Evolutionary conservation across 2,797 vertebrate species (phyloP), one percentile per base, ranked within the genome.

Genomic region (Florisuga fusca): DNA sequence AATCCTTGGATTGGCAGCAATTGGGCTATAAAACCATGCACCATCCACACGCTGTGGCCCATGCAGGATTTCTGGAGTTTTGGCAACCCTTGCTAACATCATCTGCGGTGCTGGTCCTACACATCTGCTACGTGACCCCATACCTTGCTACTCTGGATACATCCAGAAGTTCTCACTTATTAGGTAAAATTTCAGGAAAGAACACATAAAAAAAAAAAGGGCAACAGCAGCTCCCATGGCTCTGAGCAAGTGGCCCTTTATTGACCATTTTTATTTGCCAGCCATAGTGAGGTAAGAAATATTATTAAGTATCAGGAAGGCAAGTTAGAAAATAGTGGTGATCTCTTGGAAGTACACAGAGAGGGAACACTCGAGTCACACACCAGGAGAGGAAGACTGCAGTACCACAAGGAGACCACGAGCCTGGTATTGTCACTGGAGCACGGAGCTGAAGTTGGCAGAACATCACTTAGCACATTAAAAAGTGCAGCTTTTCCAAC

Each of bases 381-480:
- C 0, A 1, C 7, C 59, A 25, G 27, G 48, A 11, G 10, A 89
- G 15, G 8, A 51, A 66, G 62, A 71, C 48, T 80, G 33, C 54
- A 51, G 26, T 9, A 84, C 10, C 9, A 9, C 0, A 0, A 29
- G 31, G 9, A 84, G n/a, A 76, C 72, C 3, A 23, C 25, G 29
- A 62, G 4, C 6, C 15, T 20, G 21, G 6, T 61, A 20, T 22
- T n/a, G 27, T 38, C 53, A 48, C 10, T 58, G n/a, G 27, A 34
- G 29, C 33, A 50, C 2, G 19, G 46, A 69, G 8, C 27, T 67
- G 51, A 72, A 78, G 3, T 6, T 19, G 53, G 21, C 36, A 79
- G 29, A 50, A 33, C 3, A 2, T 21, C 8, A 0, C 10, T 41
- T 51, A 2, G 1, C 5, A 1, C 15, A 6, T 66, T 46, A 41